Evolutionary conservation across 2,797 vertebrate species (phyloP), one percentile per base, ranked within the genome.

Genomic region (Sternotherus odoratus): DNA sequence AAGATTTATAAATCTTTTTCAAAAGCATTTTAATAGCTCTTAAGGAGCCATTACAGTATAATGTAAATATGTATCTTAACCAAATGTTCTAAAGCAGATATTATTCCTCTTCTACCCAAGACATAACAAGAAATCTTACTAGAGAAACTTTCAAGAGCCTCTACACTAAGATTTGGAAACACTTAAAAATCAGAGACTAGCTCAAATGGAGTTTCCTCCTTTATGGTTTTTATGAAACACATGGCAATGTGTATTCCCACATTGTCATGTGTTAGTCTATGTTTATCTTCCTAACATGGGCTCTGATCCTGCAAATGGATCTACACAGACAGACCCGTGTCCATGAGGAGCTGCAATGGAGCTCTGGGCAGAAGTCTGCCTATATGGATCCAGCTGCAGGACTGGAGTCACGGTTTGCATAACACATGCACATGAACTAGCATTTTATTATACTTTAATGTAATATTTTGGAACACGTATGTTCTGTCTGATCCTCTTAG

Each of bases 1-100:
- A 74, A 30, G 36, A 51, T 21, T 48, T 50, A 24, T 23, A 60
- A 56, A 46, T 2, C 43, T 63, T 79, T 78, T 56, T 23, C n/a
- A 66, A 77, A 89, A 79, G 39, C 23, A 5, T 69, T 74, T 85
- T 79, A 86, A 79, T 48, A 46, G 57, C 49, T 92, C 63, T 74
- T 9, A 0, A 88, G 60, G 16, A 87, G 56, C 23, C 0, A 0
- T 82, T 57, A 24, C 19, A 16, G 56, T 57, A 8, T 12, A 79
- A 57, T 36, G 21, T 79, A 56, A 33, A 77, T 81, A 77, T 8
- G 57, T 13, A 75, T 66, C 50, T 78, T 83, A 63, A 49, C 56
- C 75, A 46, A 82, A 53, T 5, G 8, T 54, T 56, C 6, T 1
- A 28, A 43, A 60, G 30, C 9, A 3, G 8, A 3, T 1, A 8